phyloP scores from a whole-genome alignment of 2,113 vertebrate genomes.

The Pelodiscus sinensis region DNA sequence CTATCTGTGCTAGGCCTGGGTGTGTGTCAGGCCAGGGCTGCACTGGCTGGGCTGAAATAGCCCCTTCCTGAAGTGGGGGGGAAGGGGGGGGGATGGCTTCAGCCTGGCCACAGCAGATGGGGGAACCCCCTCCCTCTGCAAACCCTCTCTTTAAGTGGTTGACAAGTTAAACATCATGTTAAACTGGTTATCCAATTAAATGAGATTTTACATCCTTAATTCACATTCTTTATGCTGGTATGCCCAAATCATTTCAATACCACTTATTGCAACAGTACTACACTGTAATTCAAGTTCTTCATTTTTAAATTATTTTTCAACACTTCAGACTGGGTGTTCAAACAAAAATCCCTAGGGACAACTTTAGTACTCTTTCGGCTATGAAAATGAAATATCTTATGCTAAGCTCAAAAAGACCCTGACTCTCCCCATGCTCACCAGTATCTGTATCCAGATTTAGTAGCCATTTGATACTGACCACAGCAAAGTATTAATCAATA shows the following conservation, averaged over 20 bases:
- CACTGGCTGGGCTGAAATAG: too few species aligned
- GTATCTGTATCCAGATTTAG: not conserved
- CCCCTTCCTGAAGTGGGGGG: too few species aligned
- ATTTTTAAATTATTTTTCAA: not conserved
- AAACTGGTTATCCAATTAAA: too few species aligned
- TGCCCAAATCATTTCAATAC: not conserved
- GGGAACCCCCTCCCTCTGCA: too few species aligned
- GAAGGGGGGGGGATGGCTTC: too few species aligned
- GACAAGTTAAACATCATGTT: too few species aligned
- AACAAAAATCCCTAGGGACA: not conserved
- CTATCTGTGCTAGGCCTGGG: too few species aligned
- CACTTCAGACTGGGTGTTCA: not conserved
- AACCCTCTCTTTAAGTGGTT: too few species aligned
- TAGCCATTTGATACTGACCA: not conserved
- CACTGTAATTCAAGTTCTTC: not conserved
- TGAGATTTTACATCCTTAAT: not conserved
- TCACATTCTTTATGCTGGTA: not conserved
- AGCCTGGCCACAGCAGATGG: too few species aligned
- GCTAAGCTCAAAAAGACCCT: not conserved
- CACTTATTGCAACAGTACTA: not conserved
- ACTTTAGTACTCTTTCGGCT: not conserved
- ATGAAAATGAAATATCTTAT: not conserved
- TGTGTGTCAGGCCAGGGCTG: too few species aligned
- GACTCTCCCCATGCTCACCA: not conserved
- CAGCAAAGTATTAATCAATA: slow-evolving; percentile 5